These are phyloP conservation scores for Dioctria linearis DNA, from an alignment of 2,888 invertebrate genomes.

Conservation along the genomic window DNA sequence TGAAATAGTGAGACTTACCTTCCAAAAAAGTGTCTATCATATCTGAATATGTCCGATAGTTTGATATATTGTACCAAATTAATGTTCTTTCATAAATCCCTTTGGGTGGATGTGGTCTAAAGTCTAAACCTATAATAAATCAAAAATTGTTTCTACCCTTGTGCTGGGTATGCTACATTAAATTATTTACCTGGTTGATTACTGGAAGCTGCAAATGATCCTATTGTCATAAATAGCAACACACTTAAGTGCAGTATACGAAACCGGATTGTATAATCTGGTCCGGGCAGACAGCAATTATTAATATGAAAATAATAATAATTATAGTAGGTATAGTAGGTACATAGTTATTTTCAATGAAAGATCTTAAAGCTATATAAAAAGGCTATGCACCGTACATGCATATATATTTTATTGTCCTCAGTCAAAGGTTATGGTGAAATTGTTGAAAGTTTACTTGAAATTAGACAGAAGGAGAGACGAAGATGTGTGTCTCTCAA, in stretches of 20 bases:
- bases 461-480: too few species aligned
- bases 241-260: neutral
- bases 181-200: neutral
- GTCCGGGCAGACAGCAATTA: too few species aligned
- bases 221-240: neutral
- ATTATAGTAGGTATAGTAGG: too few species aligned
- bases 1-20: conserved; percentile 73
- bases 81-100: conserved; percentile 93
- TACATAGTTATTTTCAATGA: too few species aligned
- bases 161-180: neutral
- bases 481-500: too few species aligned
- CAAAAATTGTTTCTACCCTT: neutral
- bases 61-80: conserved; percentile 94
- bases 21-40: conserved; percentile 82
- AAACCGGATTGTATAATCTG: too few species aligned
- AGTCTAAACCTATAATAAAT: conserved; percentile 80
- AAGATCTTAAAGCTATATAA: too few species aligned
- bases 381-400: too few species aligned
- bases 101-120: conserved; percentile 90
- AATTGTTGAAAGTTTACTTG: too few species aligned
- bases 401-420: too few species aligned
- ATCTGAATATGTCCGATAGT: conserved; percentile 85
- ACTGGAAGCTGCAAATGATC: neutral
- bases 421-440: too few species aligned
- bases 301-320: too few species aligned